Evolutionary conservation across 2,113 vertebrate genomes (phyloP), one percentile per base, ranked within the genome.

Genomic region (Tachuris rubrigastra): DNA sequence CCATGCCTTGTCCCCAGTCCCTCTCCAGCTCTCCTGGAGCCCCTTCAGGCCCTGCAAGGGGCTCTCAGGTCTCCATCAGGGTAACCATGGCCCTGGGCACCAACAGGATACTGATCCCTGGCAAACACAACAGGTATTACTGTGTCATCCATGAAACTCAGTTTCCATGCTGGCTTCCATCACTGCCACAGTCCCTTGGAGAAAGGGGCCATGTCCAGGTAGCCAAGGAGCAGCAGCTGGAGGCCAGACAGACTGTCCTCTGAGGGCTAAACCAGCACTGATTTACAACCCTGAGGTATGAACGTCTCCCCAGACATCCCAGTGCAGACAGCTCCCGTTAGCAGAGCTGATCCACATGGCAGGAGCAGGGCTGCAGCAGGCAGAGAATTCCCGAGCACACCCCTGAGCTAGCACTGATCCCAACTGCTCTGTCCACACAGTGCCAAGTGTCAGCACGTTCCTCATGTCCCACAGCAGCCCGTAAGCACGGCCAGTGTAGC

Each of bases 181-280:
- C 11, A 0, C 60, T 11, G 18, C 41, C 22, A 14, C 21, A 49
- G 80, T 4, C 67, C 50, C 50, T 13, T 1, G 8, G 44, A 85
- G 55, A 71, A 73, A 52, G 58, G 47, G 46, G 60, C 69, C 5
- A 0, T 6, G 28, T 73, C 59, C 84, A 94, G 79, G 94, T 94
- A 88, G 89, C 83, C 68, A 81, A 86, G 77, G 31, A 97, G 49
- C 86, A 87, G 86, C 94, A 97, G 95, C 91, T 95, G 89, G 76
- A 89, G 65, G 76, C 77, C 84, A 96, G 95, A 93, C 86, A 81
- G 60, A 17, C 68, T 63, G 9, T 73, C 68, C 76, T 90, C 65
- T 12, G 65, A 77, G 91, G 77, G 53, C 93, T 47, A 30, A 41
- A 83, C 1, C 58, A 88, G 84, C 33, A 19, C 83, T 73, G 68